Evolutionary conservation across 1,140 invertebrate genomes (phyloP), one percentile per base, ranked within the genome.

Genomic region (Episyrphus balteatus): DNA sequence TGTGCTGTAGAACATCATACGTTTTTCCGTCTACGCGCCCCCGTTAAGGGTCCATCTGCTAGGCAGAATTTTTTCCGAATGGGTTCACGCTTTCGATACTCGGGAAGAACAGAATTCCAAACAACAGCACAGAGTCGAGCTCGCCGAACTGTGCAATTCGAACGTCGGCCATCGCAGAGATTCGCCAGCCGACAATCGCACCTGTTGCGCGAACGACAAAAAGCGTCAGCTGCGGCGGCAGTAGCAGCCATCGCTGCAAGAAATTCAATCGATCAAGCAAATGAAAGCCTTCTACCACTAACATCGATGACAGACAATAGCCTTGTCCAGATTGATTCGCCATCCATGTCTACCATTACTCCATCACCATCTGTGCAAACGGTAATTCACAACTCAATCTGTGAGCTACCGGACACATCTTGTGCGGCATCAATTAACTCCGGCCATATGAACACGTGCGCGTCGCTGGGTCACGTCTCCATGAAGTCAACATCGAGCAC

Each of bases 1-100:
- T 98, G 95, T 76, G 95, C 95, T 17, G 90, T 98, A 1, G 96
- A 99, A 68, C 92, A 98, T 74, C 95, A 99, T 70, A 89, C 93
- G 0, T 99, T 99, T 76, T 99, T 98, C 77, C 80, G 95, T 54
- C 72, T 98, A 13, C 80, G 88, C 51, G 90, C 88, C 21, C 87
- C 92, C 0, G 84, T 90, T 0, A 93, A 94, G 69, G 87, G 88
- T 3, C 86, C 86, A 0, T 88, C 82, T 17, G 84, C 86, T 0
- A 75, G 90, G 26, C 92, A 97, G 64, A 97, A 95, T 70, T 96
- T 98, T 70, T 95, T 97, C 71, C 77, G 93, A 47, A 94, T 97
- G 88, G 93, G 92, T 26, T 97, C 93, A 1, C 75, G 92, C 38
- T 97, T 98, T 67, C 81, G 93, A 63, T 96, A 96, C 65, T 91